Conservation (phyloP, 1,140 invertebrate species). For the Drosophila sproati region DNA sequence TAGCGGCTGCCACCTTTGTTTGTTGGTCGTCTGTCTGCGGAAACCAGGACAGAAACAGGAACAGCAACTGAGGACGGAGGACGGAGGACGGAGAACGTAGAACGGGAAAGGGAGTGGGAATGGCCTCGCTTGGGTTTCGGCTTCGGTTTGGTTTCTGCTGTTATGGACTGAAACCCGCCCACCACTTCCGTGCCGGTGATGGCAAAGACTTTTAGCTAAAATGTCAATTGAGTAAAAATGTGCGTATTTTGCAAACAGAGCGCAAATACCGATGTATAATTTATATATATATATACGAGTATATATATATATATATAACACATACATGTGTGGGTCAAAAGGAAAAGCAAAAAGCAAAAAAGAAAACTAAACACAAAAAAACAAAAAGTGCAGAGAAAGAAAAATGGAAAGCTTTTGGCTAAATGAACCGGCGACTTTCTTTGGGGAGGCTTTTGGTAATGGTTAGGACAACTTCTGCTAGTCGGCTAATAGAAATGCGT, state of each 20-base stretch:
- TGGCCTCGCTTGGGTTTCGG: background rate
- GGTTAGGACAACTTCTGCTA: constrained; percentile 31
- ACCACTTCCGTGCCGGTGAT: constrained; percentile 35
- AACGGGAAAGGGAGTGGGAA: background rate
- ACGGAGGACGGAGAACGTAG: background rate
- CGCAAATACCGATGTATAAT: constrained; percentile 41
- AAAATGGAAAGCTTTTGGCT: constrained; percentile 49
- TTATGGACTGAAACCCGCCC: constrained; percentile 31
- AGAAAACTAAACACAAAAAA: constrained; percentile 21
- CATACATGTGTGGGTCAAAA: constrained; percentile 8
- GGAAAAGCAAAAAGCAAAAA: background rate
- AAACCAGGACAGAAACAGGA: constrained; percentile 3
- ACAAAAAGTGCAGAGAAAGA: constrained; percentile 5
- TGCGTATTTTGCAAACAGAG: constrained; percentile 57
- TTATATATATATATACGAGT: constrained; percentile 10
- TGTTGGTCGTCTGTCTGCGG: constrained; percentile 33
- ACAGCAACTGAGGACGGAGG: background rate
- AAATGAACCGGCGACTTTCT: constrained; percentile 29
- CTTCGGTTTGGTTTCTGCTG: background rate
- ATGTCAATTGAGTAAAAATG: constrained; percentile 61
- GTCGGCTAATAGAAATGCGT: constrained; percentile 48
- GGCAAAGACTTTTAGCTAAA: constrained; percentile 51
- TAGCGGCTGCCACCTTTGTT: constrained; percentile 33
- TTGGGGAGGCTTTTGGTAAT: constrained; percentile 18
- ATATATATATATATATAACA: constrained; percentile 12